Evolutionary conservation across 2,888 invertebrate species (phyloP).

Genomic region (Drosophila engyochracea): DNA sequence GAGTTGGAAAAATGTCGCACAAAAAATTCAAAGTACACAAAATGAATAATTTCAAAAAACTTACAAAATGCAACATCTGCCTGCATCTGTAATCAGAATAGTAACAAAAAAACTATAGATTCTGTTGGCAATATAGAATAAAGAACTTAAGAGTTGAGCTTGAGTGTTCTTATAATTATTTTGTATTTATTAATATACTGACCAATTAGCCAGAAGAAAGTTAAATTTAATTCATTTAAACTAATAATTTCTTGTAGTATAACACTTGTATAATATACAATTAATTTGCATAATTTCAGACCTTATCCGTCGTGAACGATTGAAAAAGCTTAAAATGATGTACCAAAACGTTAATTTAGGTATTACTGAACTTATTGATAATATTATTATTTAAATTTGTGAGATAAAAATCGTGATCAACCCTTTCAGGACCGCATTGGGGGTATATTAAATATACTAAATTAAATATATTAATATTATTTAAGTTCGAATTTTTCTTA

Average conservation of each 20-base stretch:
- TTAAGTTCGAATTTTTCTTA: not conserved
- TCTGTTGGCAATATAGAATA: not conserved
- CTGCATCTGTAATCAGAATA: constrained; percentile 5
- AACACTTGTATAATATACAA: not conserved
- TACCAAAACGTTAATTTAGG: not conserved
- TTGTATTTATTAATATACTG: not conserved
- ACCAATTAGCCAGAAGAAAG: not conserved
- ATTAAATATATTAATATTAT: too few species aligned
- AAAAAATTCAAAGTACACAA: not conserved
- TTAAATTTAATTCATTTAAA: accelerated
- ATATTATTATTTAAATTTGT: too few species aligned
- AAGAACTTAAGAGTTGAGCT: accelerated
- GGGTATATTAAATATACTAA: not conserved
- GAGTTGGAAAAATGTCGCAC: constrained; percentile 70
- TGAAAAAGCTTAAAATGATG: accelerated
- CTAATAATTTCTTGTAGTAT: not conserved
- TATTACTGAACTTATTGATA: not conserved
- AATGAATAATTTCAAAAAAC: constrained; percentile 11
- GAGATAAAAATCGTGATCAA: not conserved
- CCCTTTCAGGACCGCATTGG: not conserved
- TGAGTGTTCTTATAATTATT: not conserved
- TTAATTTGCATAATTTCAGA: not conserved
- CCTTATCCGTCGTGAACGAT: not conserved
- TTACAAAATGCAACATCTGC: not conserved
- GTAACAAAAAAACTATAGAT: not conserved